Percentiles rank a stretch among this genome's conserved stretches.
Evolutionary conservation across 2,113 vertebrate genomes (phyloP).

Genomic region (Morone chrysops): DNA sequence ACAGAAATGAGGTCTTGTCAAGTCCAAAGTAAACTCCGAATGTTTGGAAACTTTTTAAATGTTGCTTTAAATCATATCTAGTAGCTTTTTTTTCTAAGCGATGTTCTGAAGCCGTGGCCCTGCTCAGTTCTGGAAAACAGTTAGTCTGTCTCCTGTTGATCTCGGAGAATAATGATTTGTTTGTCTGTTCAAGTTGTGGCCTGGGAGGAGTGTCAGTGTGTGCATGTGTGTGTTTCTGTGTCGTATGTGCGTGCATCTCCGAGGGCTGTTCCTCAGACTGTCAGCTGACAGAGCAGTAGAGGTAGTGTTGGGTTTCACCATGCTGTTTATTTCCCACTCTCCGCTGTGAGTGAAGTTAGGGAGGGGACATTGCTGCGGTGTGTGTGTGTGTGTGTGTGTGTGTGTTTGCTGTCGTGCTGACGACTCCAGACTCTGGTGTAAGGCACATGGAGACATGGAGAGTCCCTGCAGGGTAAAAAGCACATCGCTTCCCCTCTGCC

Average conservation of each 20-base stretch:
- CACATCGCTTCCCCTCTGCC: conserved; percentile 41
- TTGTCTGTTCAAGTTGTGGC: conserved; percentile 52
- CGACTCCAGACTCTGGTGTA: conserved; percentile 59
- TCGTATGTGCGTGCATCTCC: conserved; percentile 42
- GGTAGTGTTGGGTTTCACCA: conserved; percentile 80
- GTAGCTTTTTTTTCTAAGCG: conserved; percentile 16
- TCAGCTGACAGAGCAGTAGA: conserved; percentile 70
- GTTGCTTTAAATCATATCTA: conserved; percentile 22
- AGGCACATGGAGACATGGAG: conserved; percentile 50
- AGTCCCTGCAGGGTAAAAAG: conserved; percentile 57
- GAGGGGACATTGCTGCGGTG: conserved; percentile 33
- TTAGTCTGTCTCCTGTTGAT: conserved; percentile 35
- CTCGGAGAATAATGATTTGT: conserved; percentile 59
- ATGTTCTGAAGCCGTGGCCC: conserved; percentile 2
- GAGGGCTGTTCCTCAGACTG: conserved; percentile 46
- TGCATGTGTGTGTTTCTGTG: conserved; percentile 17
- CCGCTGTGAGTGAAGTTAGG: conserved; percentile 35
- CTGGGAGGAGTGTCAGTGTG: conserved; percentile 30
- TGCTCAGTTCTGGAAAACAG: conserved; percentile 32
- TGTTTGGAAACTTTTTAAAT: conserved; percentile 15
- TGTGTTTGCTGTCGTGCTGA: conserved; percentile 37
- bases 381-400: neutral
- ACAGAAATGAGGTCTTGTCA: conserved; percentile 27
- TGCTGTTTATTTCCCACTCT: conserved; percentile 75
- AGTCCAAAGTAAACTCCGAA: neutral